phyloP scores from a whole-genome alignment of 2,113 vertebrate species.

The Psophia crepitans region DNA sequence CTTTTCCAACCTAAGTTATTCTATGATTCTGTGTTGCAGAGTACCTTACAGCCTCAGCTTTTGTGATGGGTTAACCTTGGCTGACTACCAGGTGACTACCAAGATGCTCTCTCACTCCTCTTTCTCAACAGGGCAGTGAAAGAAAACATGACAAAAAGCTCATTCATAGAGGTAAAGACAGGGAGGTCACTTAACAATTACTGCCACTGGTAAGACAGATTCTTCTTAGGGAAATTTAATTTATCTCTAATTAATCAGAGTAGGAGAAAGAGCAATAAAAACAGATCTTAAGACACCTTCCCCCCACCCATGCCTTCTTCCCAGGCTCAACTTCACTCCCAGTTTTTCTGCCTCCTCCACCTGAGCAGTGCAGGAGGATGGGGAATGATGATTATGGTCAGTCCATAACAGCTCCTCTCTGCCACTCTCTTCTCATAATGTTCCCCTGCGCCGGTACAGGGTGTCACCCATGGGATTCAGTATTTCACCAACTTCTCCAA shows the following conservation, averaged over 20 bases:
- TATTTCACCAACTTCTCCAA: not conserved
- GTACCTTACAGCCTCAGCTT: not conserved
- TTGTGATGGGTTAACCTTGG: not conserved
- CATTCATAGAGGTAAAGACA: not conserved
- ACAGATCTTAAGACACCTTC: not conserved
- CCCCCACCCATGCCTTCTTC: not conserved
- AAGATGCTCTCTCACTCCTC: rapidly evolving
- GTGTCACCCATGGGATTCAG: not conserved
- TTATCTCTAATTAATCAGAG: not conserved
- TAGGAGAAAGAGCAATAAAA: not conserved
- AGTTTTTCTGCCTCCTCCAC: not conserved
- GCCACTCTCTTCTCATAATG: not conserved
- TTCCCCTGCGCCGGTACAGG: not conserved
- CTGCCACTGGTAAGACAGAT: not conserved
- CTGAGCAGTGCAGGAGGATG: not conserved
- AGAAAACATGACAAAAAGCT: not conserved
- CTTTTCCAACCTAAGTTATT: not conserved
- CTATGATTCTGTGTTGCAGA: not conserved
- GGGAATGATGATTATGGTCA: not conserved
- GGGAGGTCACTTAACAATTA: not conserved
- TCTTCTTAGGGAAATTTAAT: not conserved
- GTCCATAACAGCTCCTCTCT: not conserved
- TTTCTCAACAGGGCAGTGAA: not conserved
- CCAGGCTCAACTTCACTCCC: not conserved
- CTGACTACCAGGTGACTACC: not conserved